Conservation (phyloP, 2,888 invertebrate species). For the Stenurella melanura region DNA sequence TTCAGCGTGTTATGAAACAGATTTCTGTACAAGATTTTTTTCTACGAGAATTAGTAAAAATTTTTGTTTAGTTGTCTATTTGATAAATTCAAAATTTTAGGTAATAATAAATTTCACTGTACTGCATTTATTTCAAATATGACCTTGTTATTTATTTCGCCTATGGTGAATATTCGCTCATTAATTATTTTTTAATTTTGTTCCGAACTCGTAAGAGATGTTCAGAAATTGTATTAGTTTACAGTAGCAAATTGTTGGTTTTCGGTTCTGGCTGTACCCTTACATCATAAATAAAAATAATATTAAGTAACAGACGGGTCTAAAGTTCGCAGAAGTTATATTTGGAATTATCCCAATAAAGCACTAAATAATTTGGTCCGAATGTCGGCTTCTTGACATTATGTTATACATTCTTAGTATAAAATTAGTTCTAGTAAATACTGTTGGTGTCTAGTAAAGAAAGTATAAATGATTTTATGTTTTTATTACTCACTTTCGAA, state of each 20-base stretch:
- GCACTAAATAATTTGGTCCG: not conserved
- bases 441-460: not conserved
- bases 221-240: not conserved
- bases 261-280: not conserved
- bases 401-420: not conserved
- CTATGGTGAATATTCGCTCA: too few species aligned
- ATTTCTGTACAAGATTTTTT: too few species aligned
- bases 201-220: too few species aligned
- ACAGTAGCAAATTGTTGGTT: constrained; percentile 8
- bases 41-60: too few species aligned
- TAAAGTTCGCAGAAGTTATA: not conserved
- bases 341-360: not conserved
- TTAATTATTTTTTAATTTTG: too few species aligned
- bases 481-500: not conserved
- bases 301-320: not conserved
- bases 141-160: too few species aligned
- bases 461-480: not conserved
- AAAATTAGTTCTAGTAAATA: constrained; percentile 1
- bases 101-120: too few species aligned
- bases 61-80: too few species aligned
- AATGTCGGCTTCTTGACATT: not conserved
- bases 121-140: too few species aligned
- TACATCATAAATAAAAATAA: constrained; percentile 1
- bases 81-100: too few species aligned
- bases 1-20: too few species aligned